Evolutionary conservation across 2,888 invertebrate genomes (phyloP), one percentile per base, ranked within the genome.

Genomic region (Nephrocerus scutellatus): DNA sequence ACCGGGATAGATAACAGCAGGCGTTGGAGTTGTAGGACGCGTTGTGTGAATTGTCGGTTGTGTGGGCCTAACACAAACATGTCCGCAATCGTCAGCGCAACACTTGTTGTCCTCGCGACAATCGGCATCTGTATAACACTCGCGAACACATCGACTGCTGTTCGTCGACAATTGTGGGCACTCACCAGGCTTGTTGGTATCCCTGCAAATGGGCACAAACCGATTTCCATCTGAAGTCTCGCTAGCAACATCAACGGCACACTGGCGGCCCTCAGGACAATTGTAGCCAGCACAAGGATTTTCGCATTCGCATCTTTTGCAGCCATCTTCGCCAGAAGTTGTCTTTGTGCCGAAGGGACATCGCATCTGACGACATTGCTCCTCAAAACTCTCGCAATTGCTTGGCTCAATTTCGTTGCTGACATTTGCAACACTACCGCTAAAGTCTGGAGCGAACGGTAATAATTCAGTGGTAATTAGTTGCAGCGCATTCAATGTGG

Each of bases 71-170:
- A 79, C 66, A 59, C 91, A 92, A 18, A 80, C 72, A 18, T 74
- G 72, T 26, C 82, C 82, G 63, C 92, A 91, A 34, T 84, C 86
- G 53, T 79, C 79, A 46, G 68, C 66, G 63, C 92, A 93, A 62
- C 92, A 92, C 66, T 91, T 92, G 60, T 78, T 74, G 16, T 77
- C 76, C 21, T 78, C 80, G 10, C 76, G 68, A 60, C 92, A 93
- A 59, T 89, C 86, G 0, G 85, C 84, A 62, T 92, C 92, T 36
- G 78, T 78, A 43, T 72, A 68, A 57, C 92, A 92, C 62, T 85
- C 82, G 21, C 72, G 71, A 7, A 74, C 76, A 60, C 91, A 90
- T 30, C 65, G 55, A 10, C 73, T 71, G 33, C 70, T 62, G 36
- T 66, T 63, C 24, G 58, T 56, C n/a, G 63, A 59, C 8, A 67